phyloP scores from a whole-genome alignment of 2,888 invertebrate species.

The Melangyna quadrimaculata region DNA sequence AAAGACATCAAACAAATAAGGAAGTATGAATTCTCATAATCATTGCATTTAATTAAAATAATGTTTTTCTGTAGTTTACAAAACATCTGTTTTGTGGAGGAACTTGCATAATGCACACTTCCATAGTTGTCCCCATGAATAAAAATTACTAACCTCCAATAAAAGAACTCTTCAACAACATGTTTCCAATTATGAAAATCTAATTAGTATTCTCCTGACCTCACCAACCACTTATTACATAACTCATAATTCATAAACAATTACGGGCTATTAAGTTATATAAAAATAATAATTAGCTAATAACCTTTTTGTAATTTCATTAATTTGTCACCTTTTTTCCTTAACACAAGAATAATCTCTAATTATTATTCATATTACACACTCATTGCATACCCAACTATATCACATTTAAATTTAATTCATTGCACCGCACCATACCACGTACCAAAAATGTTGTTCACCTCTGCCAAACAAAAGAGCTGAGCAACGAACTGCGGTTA shows the following conservation, averaged over 20 bases:
- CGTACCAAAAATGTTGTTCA: conserved; percentile 50
- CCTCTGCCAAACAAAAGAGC: conserved; percentile 65
- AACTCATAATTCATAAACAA: neutral
- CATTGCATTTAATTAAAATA: neutral
- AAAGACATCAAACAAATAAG: neutral
- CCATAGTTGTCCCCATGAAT: neutral
- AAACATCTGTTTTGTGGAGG: neutral
- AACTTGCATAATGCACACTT: neutral
- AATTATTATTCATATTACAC: conserved; percentile 62
- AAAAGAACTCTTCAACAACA: neutral
- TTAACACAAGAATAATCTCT: conserved; percentile 7
- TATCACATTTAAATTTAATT: conserved; percentile 30
- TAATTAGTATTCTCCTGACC: neutral
- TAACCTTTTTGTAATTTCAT: conserved; percentile 41
- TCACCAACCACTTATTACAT: neutral
- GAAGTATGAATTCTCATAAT: neutral
- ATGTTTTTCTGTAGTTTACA: neutral
- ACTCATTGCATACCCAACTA: conserved; percentile 41
- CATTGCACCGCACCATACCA: conserved; percentile 1
- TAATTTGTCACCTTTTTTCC: conserved; percentile 9
- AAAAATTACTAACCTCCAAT: neutral
- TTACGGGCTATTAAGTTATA: neutral
- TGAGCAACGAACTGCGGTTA: conserved; percentile 40
- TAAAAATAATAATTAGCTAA: conserved; percentile 18
- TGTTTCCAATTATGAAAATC: neutral